Evolutionary conservation across 2,888 invertebrate species (phyloP).

Genomic region (Tipula unca): DNA sequence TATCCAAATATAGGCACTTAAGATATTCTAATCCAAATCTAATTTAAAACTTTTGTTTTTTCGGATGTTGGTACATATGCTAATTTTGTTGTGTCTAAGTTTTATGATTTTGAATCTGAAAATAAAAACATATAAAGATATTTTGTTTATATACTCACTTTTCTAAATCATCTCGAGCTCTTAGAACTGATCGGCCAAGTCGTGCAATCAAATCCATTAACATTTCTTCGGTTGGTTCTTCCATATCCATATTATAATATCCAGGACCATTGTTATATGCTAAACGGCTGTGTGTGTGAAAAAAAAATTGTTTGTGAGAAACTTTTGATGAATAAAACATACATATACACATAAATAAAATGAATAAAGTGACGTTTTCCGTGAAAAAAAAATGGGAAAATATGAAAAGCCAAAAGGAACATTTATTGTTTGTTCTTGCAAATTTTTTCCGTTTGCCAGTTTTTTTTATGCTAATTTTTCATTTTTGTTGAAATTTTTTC

Average conservation of each 20-base stretch:
- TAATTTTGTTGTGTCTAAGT: not conserved
- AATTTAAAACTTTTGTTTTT: not conserved
- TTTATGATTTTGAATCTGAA: not conserved
- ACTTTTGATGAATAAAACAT: not conserved
- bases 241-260: constrained; percentile 45
- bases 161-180: constrained; percentile 70
- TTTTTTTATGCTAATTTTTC: not conserved
- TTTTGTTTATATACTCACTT: constrained; percentile 53
- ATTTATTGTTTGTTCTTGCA: not conserved
- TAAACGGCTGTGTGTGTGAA: not conserved
- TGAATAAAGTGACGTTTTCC: not conserved
- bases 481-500: not conserved
- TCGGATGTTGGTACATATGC: not conserved
- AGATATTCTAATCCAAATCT: constrained; percentile 8
- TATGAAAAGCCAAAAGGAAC: not conserved
- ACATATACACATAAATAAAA: not conserved
- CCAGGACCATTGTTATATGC: not conserved
- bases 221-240: constrained; percentile 69
- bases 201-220: constrained; percentile 63
- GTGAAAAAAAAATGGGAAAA: not conserved
- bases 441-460: not conserved
- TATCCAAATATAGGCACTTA: not conserved
- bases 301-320: not conserved
- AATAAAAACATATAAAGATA: not conserved
- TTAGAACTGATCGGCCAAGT: constrained; percentile 65